phyloP scores from a whole-genome alignment of 2,113 vertebrate genomes.

The Seriola aureovittata region DNA sequence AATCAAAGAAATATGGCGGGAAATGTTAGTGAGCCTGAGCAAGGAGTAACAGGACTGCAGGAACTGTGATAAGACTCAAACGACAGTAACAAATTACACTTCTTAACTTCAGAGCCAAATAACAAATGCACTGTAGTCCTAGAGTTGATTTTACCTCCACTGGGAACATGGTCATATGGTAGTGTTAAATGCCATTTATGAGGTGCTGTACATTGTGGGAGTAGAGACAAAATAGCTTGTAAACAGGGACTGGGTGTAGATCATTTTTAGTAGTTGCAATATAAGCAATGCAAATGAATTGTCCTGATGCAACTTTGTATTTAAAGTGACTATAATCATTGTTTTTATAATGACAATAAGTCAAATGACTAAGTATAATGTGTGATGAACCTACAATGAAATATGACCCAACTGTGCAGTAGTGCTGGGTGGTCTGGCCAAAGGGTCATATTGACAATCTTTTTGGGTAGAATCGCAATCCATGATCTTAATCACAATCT shows the following conservation, averaged over 20 bases:
- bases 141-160: constrained; percentile 41
- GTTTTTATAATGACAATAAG: background rate
- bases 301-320: background rate
- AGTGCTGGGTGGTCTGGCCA: no score
- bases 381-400: no score
- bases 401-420: no score
- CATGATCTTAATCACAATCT: no score
- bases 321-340: background rate
- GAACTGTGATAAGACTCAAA: constrained; percentile 76
- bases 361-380: background rate
- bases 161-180: constrained; percentile 29
- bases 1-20: constrained; percentile 84
- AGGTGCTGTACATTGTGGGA: constrained; percentile 38
- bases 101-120: constrained; percentile 54
- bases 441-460: no score
- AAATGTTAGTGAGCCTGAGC: constrained; percentile 75
- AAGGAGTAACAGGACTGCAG: constrained; percentile 59
- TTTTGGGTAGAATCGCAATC: no score
- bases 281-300: background rate
- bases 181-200: constrained; percentile 54
- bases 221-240: constrained; percentile 43
- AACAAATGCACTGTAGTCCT: constrained; percentile 38
- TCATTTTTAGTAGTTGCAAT: constrained; percentile 25
- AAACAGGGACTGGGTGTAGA: constrained; percentile 32
- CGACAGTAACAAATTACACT: constrained; percentile 66